These are phyloP conservation scores for Potorous gilbertii DNA, from an alignment of 2,797 vertebrate genomes.

Conservation along the genomic window DNA sequence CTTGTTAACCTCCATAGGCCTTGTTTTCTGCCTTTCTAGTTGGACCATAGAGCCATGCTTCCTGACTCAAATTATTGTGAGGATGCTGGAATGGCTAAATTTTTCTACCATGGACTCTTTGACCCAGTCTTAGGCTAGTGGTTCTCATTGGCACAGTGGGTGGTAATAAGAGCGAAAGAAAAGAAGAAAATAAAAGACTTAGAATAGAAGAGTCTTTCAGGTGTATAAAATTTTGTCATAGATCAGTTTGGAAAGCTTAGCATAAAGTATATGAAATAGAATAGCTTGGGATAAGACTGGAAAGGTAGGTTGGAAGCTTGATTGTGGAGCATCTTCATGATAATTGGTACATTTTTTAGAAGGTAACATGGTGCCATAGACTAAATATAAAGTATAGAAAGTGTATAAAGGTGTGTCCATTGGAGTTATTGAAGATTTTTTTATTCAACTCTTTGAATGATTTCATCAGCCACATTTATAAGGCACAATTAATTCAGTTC, in stretches of 20 bases:
- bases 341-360: background rate
- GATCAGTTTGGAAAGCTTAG: background rate
- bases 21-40: background rate
- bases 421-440: background rate
- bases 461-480: no score
- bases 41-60: background rate
- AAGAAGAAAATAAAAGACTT: background rate
- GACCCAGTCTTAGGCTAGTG: background rate
- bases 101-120: background rate
- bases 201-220: background rate
- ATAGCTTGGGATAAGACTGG: background rate
- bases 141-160: no score
- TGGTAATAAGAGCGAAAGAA: background rate
- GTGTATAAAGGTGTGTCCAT: background rate
- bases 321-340: background rate
- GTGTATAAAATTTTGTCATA: background rate
- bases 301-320: background rate
- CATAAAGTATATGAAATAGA: background rate
- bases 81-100: background rate
- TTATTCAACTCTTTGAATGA: background rate
- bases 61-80: background rate
- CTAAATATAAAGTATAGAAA: background rate
- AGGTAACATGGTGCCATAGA: background rate
- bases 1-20: background rate
- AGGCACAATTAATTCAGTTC: slow-evolving; percentile 2